These are phyloP conservation scores for Procambarus clarkii DNA, from an alignment of 1,140 invertebrate genomes.

Conservation along the genomic window DNA sequence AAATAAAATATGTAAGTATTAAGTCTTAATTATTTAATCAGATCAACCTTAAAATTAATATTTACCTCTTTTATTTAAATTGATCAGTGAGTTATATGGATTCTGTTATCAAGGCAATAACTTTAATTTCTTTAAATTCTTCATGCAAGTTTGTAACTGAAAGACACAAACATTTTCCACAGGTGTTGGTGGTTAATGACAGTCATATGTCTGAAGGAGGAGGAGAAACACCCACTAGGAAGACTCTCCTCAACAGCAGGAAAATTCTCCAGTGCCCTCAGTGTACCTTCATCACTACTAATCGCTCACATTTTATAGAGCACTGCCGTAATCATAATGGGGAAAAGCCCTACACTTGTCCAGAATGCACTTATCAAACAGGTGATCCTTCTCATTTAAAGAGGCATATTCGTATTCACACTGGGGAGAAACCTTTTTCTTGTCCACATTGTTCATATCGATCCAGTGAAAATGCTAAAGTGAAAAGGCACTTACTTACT, in stretches of 20 bases:
- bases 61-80: not conserved
- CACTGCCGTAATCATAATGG: conserved; percentile 48
- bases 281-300: conserved; percentile 25
- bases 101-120: not conserved
- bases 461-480: conserved; percentile 34
- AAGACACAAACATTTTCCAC: conserved; percentile 43
- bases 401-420: conserved; percentile 46
- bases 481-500: conserved; percentile 38
- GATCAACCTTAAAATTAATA: not conserved
- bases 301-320: conserved; percentile 23
- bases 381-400: conserved; percentile 33
- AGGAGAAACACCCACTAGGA: conserved; percentile 25
- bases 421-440: conserved; percentile 55
- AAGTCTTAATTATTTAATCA: not conserved
- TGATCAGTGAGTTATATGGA: not conserved
- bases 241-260: conserved; percentile 6
- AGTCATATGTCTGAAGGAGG: conserved; percentile 25
- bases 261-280: conserved; percentile 29
- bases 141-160: conserved; percentile 29
- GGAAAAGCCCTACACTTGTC: conserved; percentile 44
- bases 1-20: not conserved
- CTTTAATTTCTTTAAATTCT: not conserved
- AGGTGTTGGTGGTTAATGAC: conserved; percentile 33
- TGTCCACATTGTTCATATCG: conserved; percentile 51
- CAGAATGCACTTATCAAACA: conserved; percentile 43